Evolutionary conservation across 2,888 invertebrate species (phyloP), one percentile per base, ranked within the genome.

Genomic region (Psylliodes chrysocephalus): DNA sequence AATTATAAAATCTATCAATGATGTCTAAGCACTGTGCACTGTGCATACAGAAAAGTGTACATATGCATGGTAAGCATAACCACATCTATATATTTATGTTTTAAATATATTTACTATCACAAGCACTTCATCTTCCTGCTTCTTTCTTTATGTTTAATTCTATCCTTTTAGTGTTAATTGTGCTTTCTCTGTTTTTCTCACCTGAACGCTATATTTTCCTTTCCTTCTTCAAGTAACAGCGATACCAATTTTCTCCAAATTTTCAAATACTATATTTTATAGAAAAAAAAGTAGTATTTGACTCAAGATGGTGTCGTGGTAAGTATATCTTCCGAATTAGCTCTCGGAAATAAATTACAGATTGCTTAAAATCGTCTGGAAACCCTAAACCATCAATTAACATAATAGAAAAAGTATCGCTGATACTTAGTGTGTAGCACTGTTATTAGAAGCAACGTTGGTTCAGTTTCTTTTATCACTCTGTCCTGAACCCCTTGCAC

Each of bases 401-500:
- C n/a, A n/a, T n/a, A n/a, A n/a, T n/a, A n/a, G n/a, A n/a, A n/a
- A n/a, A n/a, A 6, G 44, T 44, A 46, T 25, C 8, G 14, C 46
- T 46, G 46, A 14, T 46, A 22, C 46, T 46, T 6, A 10, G 5
- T 49, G 49, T 28, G 25, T 44, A 6, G 74, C 75, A 75, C 77
- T 75, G 75, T 77, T 72, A 74, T 76, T 72, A 75, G 69, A 68
- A 70, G 77, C 76, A 77, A 76, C 35, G 71, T 67, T 72, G 73
- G 72, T 74, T 73, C 68, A 73, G 71, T 72, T 69, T 75, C 64
- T 64, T 28, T 64, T 53, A 77, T 76, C 79, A 80, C 79, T 81
- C 78, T 81, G 73, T 81, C 80, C 79, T 61, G 54, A 60, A 73
- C 78, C 76, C 81, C 79, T 81, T 78, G 80, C 81, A 79, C 81